Percentiles rank a stretch among this genome's conserved stretches.
Evolutionary conservation across 2,113 vertebrate genomes (phyloP).

Genomic region (Petrocephalus microphthalmus): DNA sequence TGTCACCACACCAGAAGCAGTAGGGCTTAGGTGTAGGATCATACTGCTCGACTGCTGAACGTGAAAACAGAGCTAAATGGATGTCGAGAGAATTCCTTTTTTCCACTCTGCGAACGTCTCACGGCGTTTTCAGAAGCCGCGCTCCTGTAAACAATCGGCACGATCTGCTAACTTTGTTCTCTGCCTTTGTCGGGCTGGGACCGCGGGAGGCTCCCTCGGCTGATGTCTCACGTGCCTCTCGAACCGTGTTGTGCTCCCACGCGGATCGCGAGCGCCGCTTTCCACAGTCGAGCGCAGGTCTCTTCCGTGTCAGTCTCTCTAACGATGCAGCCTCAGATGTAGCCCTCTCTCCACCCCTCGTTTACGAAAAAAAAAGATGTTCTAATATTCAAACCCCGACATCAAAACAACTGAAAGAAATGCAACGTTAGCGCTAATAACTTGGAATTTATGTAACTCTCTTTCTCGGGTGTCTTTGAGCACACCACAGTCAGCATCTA

Average conservation of each 20-base stretch:
- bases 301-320: background rate
- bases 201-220: background rate
- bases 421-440: background rate
- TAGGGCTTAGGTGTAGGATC: background rate
- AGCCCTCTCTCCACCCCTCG: constrained; percentile 2
- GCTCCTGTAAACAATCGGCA: background rate
- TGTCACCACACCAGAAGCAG: background rate
- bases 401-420: background rate
- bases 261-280: background rate
- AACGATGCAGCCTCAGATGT: constrained; percentile 5
- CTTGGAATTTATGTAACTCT: background rate
- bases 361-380: background rate
- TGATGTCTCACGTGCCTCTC: background rate
- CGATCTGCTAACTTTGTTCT: background rate
- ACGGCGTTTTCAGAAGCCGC: background rate
- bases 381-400: background rate
- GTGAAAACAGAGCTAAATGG: background rate
- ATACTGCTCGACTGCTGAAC: background rate
- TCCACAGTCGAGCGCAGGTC: background rate
- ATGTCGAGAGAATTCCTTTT: background rate
- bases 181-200: background rate
- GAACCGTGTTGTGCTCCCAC: background rate
- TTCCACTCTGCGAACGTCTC: background rate
- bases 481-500: background rate
- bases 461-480: background rate